phyloP scores from a whole-genome alignment of 2,888 invertebrate species.

The Micropterix aruncella region DNA sequence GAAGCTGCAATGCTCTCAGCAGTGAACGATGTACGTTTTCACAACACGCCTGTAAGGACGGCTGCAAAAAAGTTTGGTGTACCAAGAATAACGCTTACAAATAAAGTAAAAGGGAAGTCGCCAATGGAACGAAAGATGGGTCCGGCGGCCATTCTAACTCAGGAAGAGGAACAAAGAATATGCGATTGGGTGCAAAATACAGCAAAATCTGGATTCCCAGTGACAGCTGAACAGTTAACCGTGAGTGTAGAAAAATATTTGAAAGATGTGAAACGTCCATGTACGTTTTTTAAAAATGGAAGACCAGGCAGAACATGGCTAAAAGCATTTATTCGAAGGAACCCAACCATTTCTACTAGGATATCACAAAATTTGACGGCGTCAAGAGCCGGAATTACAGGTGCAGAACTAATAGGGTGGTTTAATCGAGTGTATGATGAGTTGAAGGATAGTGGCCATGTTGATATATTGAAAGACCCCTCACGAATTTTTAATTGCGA shows the following conservation, averaged over 20 bases:
- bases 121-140: conserved; percentile 5
- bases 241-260: conserved; percentile 5
- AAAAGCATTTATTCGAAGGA: conserved; percentile 12
- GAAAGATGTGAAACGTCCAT: conserved; percentile 3
- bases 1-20: conserved; percentile 13
- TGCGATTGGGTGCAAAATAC: conserved; percentile 5
- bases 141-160: conserved; percentile 4
- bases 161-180: conserved; percentile 6
- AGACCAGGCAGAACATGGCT: conserved; percentile 12
- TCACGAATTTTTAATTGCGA: conserved; percentile 14
- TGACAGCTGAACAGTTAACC: conserved; percentile 4
- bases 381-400: conserved; percentile 11
- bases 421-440: conserved; percentile 12
- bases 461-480: conserved; percentile 11
- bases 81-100: conserved; percentile 13
- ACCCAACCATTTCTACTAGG: conserved; percentile 12
- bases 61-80: conserved; percentile 14
- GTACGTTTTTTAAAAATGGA: no score
- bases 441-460: conserved; percentile 11
- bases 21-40: no score
- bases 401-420: conserved; percentile 12
- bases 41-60: conserved; percentile 13
- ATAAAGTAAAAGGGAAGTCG: conserved; percentile 5
- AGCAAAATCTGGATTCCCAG: conserved; percentile 5
- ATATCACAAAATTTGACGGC: conserved; percentile 14